These are phyloP conservation scores for Pseudopodoces humilis DNA, from an alignment of 2,113 vertebrate species.

Conservation along the genomic window DNA sequence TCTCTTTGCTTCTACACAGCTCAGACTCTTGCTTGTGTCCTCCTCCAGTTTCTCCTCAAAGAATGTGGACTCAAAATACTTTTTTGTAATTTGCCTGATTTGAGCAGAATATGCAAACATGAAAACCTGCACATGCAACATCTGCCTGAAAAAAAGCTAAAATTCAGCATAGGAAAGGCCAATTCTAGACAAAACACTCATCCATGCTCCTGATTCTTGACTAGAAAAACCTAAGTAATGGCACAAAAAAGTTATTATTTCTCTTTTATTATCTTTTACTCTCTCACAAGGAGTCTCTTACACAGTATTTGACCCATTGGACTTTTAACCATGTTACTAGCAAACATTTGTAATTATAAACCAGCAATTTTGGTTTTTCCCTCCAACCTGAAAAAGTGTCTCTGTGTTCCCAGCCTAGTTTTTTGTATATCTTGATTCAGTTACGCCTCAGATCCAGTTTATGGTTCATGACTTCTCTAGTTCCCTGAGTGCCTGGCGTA, in stretches of 20 bases:
- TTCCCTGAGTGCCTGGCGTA: background rate
- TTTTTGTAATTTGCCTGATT: background rate
- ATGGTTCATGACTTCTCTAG: rapidly evolving
- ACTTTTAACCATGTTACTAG: background rate
- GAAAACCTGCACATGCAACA: background rate
- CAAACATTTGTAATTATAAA: background rate
- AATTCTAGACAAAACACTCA: background rate
- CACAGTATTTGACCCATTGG: background rate
- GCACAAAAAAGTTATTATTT: background rate
- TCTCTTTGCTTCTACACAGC: background rate
- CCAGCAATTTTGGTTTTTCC: background rate
- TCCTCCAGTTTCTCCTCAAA: background rate
- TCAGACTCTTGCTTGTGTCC: background rate
- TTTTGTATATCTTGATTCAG: background rate
- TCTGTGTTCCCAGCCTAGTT: background rate
- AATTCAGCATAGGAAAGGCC: background rate
- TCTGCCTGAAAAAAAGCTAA: background rate
- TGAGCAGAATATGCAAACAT: background rate
- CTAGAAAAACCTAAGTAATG: background rate
- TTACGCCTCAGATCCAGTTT: background rate
- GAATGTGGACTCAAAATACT: background rate
- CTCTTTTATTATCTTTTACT: background rate
- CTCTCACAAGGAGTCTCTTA: background rate
- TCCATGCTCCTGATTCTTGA: background rate
- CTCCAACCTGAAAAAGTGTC: background rate